Evolutionary conservation across 2,797 vertebrate genomes (phyloP).

Genomic region (Tadarida brasiliensis): DNA sequence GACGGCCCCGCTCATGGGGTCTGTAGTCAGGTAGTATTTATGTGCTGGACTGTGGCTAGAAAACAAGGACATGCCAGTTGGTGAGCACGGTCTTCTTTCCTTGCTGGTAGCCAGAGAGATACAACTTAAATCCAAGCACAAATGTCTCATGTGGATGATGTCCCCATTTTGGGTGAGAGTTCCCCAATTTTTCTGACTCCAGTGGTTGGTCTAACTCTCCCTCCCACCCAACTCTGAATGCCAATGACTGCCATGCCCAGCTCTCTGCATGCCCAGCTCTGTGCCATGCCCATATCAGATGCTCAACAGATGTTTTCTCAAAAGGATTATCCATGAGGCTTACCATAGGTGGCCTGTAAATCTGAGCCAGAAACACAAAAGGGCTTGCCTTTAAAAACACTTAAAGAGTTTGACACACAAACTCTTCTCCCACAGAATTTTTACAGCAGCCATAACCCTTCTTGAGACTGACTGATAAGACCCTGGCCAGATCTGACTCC

Average conservation of each 20-base stretch:
- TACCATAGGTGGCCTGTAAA: neutral
- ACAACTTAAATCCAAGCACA: neutral
- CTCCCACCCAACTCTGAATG: neutral
- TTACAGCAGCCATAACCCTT: neutral
- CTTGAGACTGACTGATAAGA: neutral
- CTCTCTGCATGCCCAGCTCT: neutral
- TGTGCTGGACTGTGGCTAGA: constrained; percentile 97
- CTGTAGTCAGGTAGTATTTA: constrained; percentile 98
- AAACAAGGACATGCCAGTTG: constrained; percentile 75
- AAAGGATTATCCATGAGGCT: neutral
- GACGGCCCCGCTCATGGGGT: constrained; percentile 94
- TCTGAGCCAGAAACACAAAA: neutral
- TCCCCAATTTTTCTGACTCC: neutral
- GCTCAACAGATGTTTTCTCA: neutral
- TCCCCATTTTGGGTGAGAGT: neutral
- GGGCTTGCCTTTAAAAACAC: neutral
- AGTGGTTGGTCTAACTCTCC: neutral
- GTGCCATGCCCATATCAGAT: neutral
- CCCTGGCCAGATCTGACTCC: neutral
- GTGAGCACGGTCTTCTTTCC: neutral
- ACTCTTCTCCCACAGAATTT: neutral
- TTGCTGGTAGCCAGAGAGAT: neutral
- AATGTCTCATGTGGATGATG: neutral
- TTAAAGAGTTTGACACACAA: neutral
- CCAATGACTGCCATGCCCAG: neutral